Evolutionary conservation across 2,797 vertebrate genomes (phyloP), one percentile per base, ranked within the genome.

Genomic region (Vespertilio murinus): DNA sequence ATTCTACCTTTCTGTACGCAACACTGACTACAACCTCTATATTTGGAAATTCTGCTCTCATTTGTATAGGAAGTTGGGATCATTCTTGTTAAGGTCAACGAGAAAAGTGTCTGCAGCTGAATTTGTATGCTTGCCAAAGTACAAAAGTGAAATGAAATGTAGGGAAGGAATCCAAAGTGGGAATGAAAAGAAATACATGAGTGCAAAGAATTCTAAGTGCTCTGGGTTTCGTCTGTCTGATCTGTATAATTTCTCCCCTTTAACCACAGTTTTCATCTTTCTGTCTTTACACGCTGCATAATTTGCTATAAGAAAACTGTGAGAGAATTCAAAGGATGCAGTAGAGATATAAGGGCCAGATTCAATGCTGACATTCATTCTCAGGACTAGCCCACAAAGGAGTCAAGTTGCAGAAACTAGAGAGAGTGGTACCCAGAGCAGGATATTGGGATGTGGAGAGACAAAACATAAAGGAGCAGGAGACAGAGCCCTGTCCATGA

Each of bases 11-110:
- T 67, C 8, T 61, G 59, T 84, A 30, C 40, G 40, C 45, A 47
- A 56, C 87, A 88, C 22, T 47, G 56, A 82, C 47, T 88, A 67
- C 23, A 81, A 25, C 3, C 12, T 4, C 69, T 25, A 52, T 91
- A 80, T 94, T 70, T 64, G 88, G 4, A 28, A 47, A 83, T 82
- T 95, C 77, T 91, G 1, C 74, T 95, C 45, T 84, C 93, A 75
- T 81, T 94, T 95, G 13, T 77, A 42, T 54, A 97, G 89, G 67
- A 8, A 83, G 65, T 97, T 94, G 3, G 35, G 22, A 59, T 85
- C 35, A 85, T 96, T 95, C 64, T 12, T 93, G 64, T 52, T 95
- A 95, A 69, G 82, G 96, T 92, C 81, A 96, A 80, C 87, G 64
- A 78, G 85, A 94, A 18, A 96, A 81, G 54, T 77, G 84, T 83